Conservation (phyloP, 2,113 vertebrate species). For the Neoarius graeffei region DNA sequence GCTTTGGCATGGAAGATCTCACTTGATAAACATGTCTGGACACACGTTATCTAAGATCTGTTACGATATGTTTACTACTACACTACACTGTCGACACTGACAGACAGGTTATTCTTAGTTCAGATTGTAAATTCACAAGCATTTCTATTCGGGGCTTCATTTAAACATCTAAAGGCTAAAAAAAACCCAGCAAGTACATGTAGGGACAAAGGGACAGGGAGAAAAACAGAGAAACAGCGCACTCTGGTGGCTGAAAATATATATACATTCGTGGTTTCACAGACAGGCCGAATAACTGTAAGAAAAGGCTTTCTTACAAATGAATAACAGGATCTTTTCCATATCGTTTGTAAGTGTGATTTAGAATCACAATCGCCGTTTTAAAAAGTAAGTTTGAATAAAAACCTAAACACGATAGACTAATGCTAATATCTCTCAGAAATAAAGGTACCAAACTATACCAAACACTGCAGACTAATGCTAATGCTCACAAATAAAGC, state of each 20-base stretch:
- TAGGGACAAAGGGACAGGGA: too few species aligned
- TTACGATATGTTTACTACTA: background rate
- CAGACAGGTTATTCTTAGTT: background rate
- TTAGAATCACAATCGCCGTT: background rate
- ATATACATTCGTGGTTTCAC: background rate
- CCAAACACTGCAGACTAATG: background rate
- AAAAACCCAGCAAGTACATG: background rate
- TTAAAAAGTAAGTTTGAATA: background rate
- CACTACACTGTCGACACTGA: background rate
- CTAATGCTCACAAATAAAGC: background rate
- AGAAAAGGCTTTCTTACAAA: background rate
- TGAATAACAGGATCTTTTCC: background rate
- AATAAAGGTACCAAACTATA: too few species aligned
- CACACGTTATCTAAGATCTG: background rate
- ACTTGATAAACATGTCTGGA: background rate
- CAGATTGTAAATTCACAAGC: background rate
- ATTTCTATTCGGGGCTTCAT: background rate
- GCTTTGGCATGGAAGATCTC: background rate
- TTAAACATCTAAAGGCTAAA: background rate
- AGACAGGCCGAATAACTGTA: too few species aligned
- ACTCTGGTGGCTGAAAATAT: slow-evolving; percentile 28
- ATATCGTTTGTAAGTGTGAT: background rate
- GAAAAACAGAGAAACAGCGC: background rate
- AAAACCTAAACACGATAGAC: background rate
- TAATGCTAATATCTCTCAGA: background rate